Evolutionary conservation across 2,888 invertebrate genomes (phyloP), one percentile per base, ranked within the genome.

Genomic region (Himalopsyche japonica): DNA sequence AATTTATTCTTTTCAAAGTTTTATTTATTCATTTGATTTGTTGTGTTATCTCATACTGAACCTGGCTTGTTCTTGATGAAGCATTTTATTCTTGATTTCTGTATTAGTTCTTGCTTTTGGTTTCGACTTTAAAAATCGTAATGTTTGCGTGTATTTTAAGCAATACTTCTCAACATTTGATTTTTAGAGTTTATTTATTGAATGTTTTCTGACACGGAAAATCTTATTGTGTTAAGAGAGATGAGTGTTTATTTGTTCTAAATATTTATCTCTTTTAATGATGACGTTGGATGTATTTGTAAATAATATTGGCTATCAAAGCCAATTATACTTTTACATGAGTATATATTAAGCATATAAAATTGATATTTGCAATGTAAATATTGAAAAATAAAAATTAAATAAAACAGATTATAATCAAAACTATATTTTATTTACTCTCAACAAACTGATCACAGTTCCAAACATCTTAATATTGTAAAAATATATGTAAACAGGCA

Each of bases 341-440:
- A 77, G 43, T 37, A 77, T 37, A 77, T 43, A 77, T 32, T 77
- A 77, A 37, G 77, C 43, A 77, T 37, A 77, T 37, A 34, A 34
- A 77, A 43, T 32, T 77, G 77, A 77, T 77, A 77, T 77, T 77
- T 77, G 77, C 77, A 77, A 77, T 77, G 77, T 77, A 77, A 77
- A 77, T 77, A 77, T 77, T 77, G 20, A 77, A 77, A 77, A 77
- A 77, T 34, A 77, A 34, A 77, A 34, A 76, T n/a, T 15, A 37
- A 77, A 77, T 77, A 77, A 77, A 77, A 77, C 43, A 37, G 43
- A 37, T 37, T 77, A 77, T 77, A 37, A 37, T 37, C 77, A 77
- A 77, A 37, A 10, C 10, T 43, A 20, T 37, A 77, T 77, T 77
- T 77, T 34, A 77, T 34, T 77, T 77, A 32, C 27, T 24, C 30